Conservation (phyloP, 2,797 vertebrate species). For the Neosilurus hyrtlii region DNA sequence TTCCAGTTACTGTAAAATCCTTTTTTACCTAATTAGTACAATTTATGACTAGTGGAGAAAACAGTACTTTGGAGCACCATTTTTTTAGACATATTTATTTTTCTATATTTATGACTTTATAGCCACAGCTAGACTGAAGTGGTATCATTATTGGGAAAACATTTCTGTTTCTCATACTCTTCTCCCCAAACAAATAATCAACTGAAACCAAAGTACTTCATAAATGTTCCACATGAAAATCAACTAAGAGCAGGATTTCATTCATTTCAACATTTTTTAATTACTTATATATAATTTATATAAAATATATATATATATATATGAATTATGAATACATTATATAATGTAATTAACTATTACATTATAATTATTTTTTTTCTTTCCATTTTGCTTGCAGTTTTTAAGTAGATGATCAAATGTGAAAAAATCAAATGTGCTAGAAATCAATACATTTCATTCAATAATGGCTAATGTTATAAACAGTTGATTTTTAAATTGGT, state of each 20-base stretch:
- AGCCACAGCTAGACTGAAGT: conserved; percentile 31
- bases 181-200: conserved; percentile 40
- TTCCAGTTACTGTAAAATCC: conserved; percentile 15
- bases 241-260: not conserved
- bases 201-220: conserved; percentile 24
- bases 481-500: not conserved
- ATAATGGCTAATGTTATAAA: not conserved
- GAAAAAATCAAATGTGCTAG: not conserved
- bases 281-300: too few relatives aligned
- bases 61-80: conserved; percentile 11
- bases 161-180: conserved; percentile 35
- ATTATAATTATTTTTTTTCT: not conserved
- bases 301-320: too few relatives aligned
- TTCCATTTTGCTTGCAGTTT: not conserved
- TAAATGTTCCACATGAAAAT: conserved; percentile 35
- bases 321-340: too few relatives aligned
- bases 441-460: not conserved
- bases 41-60: conserved; percentile 15
- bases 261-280: not conserved
- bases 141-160: conserved; percentile 32
- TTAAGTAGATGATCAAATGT: not conserved
- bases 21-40: conserved; percentile 20
- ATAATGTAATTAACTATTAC: not conserved
- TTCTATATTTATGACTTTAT: conserved; percentile 26
- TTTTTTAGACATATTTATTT: conserved; percentile 31